Conservation (phyloP, 1,140 invertebrate genomes). For the Asbolus verrucosus region DNA sequence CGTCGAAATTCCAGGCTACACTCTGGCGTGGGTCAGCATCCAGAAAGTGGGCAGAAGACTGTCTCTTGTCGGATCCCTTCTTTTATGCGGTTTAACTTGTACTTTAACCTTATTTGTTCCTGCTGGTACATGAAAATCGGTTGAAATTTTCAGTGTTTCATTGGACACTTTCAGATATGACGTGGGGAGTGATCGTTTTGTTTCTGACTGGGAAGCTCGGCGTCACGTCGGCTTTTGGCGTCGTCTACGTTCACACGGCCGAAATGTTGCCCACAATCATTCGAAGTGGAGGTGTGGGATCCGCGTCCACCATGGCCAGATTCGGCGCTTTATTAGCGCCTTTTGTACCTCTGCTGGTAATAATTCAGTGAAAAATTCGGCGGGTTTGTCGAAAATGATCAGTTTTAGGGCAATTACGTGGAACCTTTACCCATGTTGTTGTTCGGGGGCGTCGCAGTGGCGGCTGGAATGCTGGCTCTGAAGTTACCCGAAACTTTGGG, state of each 20-base stretch:
- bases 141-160: not conserved
- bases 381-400: conserved; percentile 29
- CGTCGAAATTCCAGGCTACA: conserved; percentile 73
- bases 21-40: conserved; percentile 67
- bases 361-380: too few relatives aligned
- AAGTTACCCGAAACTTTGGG: conserved; percentile 73
- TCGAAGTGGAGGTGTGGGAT: conserved; percentile 70
- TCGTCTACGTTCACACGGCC: conserved; percentile 73
- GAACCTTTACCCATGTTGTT: conserved; percentile 69
- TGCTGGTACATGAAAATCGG: conserved; percentile 48
- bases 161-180: conserved; percentile 64
- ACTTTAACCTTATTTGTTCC: conserved; percentile 65
- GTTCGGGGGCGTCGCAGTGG: conserved; percentile 68
- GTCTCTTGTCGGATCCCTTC: conserved; percentile 67
- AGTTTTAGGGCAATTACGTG: conserved; percentile 67
- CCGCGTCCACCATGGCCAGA: conserved; percentile 71
- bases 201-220: conserved; percentile 76
- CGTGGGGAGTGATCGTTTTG: conserved; percentile 68
- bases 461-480: conserved; percentile 68
- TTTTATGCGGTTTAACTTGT: conserved; percentile 71
- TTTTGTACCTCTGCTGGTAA: conserved; percentile 71
- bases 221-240: conserved; percentile 72
- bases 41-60: conserved; percentile 69
- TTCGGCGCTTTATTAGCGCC: conserved; percentile 74
- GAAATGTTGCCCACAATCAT: conserved; percentile 74